Evolutionary conservation across 2,888 invertebrate genomes (phyloP), one percentile per base, ranked within the genome.

Genomic region (Tenthredo distinguenda): DNA sequence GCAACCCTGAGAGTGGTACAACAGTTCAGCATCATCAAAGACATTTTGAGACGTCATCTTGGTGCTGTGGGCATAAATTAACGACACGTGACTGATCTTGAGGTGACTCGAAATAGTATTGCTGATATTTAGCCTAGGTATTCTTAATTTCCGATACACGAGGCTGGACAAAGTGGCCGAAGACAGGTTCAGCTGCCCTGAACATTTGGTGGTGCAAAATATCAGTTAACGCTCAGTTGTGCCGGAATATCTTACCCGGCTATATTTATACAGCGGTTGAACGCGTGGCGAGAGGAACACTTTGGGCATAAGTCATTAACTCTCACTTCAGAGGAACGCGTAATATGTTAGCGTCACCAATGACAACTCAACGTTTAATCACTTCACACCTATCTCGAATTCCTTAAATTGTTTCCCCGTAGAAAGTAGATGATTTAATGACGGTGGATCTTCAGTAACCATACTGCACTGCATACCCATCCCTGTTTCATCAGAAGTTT

Each of bases 281-380:
- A 65, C 71, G 47, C 47, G 71, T 84, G 71, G 26, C 71, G 84
- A 40, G 84, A 40, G 84, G 87, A 84, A 86, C 86, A 87, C 87
- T 87, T 88, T 86, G 87, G 89, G 87, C 88, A 90, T 90, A 89
- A 90, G 90, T 90, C 90, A 90, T 90, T 90, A 90, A 90, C 90
- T 89, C 87, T 84, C 82, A 87, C 87, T 82, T 86, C 87, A 86
- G 87, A 84, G 86, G 88, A 84, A 87, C 86, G 86, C 89, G 88
- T 89, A 90, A 90, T 90, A 90, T 90, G 89, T 90, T 90, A 90
- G 87, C 88, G 90, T 90, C 90, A 91, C 89, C 88, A 90, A 91
- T 90, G 91, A 91, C 91, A 91, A 91, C 91, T 89, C 87, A 87
- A 90, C 90, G 90, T 90, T 91, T 91, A 91, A 91, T 91, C 91